Conservation (phyloP, 2,113 vertebrate species). For the Aptenodytes patagonicus region DNA sequence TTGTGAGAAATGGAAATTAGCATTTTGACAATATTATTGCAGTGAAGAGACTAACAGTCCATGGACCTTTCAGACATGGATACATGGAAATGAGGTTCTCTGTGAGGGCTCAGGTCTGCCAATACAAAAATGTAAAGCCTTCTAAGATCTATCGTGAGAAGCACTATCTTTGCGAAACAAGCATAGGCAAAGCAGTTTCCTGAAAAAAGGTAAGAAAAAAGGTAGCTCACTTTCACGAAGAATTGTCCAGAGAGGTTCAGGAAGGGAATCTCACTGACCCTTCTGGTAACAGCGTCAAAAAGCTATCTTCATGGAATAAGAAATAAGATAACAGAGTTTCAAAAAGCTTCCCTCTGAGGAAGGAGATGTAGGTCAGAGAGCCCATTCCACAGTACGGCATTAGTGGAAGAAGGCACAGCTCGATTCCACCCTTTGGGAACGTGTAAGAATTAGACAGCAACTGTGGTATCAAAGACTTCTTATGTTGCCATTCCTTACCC, state of each 20-base stretch:
- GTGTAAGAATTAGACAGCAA: background rate
- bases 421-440: background rate
- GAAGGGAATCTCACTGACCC: background rate
- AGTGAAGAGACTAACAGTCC: background rate
- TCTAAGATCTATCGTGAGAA: rapidly evolving
- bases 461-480: background rate
- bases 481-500: background rate
- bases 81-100: background rate
- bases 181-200: background rate
- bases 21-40: background rate
- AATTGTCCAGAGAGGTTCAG: background rate
- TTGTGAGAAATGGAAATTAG: background rate
- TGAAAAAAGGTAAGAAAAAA: background rate
- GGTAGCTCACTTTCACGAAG: rapidly evolving
- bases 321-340: background rate
- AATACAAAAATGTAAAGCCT: background rate
- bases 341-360: background rate
- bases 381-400: background rate
- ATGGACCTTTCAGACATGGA: background rate
- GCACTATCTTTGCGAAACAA: background rate
- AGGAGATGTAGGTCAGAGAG: background rate
- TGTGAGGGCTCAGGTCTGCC: background rate
- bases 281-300: background rate
- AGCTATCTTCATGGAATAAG: background rate
- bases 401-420: background rate